A percentile compares a stretch with the other conserved stretches of the same genome.
Conservation (phyloP, 2,113 vertebrate species). For the Ibidorhyncha struthersii region DNA sequence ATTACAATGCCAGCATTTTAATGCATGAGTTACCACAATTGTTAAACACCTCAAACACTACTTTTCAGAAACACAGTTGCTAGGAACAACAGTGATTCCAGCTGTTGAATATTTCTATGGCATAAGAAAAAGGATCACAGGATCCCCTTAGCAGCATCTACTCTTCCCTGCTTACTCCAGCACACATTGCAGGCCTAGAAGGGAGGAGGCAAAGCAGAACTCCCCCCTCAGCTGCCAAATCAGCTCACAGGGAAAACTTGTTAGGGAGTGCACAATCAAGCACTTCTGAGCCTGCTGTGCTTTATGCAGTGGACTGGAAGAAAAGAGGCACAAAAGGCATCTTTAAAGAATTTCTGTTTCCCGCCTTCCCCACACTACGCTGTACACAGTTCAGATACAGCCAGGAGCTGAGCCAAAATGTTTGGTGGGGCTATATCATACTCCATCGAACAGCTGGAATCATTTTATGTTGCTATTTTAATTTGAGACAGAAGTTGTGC, state of each 20-base stretch:
- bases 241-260: neutral
- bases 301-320: neutral
- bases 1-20: neutral
- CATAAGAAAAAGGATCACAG: neutral
- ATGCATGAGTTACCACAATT: neutral
- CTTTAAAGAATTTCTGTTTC: neutral
- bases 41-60: neutral
- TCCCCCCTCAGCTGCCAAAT: neutral
- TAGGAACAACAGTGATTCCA: neutral
- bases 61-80: neutral
- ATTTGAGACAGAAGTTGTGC: constrained; percentile 52
- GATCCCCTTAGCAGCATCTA: neutral
- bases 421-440: constrained; percentile 33
- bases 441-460: constrained; percentile 32
- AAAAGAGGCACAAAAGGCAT: neutral
- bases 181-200: neutral
- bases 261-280: neutral
- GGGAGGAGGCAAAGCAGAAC: neutral
- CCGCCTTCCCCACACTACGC: neutral
- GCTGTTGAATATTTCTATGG: neutral
- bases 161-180: neutral
- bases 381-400: neutral
- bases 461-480: constrained; percentile 54
- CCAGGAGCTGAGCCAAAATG: constrained; percentile 13
- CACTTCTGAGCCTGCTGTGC: neutral